Conservation (phyloP, 1,140 invertebrate species). For the Drosophila triauraria region DNA sequence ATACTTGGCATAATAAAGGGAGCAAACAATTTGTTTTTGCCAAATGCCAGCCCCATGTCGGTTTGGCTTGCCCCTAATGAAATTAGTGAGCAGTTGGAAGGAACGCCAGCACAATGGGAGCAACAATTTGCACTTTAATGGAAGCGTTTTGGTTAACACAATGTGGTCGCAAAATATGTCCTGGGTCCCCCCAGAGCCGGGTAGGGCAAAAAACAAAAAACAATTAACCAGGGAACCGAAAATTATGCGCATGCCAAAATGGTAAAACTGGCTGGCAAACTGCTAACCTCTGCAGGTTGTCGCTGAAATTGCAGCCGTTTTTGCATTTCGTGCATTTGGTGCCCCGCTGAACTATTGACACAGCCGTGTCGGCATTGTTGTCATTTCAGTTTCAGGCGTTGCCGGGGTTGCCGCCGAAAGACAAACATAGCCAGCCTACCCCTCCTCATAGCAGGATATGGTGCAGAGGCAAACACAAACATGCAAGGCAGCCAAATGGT, state of each 20-base stretch:
- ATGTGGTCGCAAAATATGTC: constrained; percentile 5
- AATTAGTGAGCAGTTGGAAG: constrained; percentile 18
- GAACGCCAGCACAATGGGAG: constrained; percentile 14
- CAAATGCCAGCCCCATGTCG: constrained; percentile 10
- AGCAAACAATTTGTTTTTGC: constrained; percentile 25
- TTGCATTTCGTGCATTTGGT: constrained; percentile 51
- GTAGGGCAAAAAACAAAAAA: constrained; percentile 16
- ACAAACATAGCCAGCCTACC: constrained; percentile 30
- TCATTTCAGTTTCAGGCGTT: constrained; percentile 30
- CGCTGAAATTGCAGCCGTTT: constrained; percentile 31
- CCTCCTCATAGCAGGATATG: not conserved
- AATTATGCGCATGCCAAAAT: constrained; percentile 69
- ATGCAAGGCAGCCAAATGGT: constrained; percentile 40
- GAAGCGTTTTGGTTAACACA: constrained; percentile 37
- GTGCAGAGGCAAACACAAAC: constrained; percentile 53
- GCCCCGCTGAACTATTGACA: constrained; percentile 55
- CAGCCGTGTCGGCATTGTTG: constrained; percentile 60
- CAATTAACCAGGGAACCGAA: constrained; percentile 34
- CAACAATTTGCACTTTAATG: constrained; percentile 58
- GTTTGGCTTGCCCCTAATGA: constrained; percentile 30
- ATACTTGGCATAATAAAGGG: no score
- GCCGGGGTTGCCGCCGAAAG: constrained; percentile 17
- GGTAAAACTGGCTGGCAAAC: constrained; percentile 27
- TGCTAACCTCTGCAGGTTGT: constrained; percentile 18
- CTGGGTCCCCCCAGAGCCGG: not conserved